Percentiles rank a stretch among this genome's conserved stretches.
Evolutionary conservation across 2,888 invertebrate genomes (phyloP).

Genomic region (Eristalis intricaria): DNA sequence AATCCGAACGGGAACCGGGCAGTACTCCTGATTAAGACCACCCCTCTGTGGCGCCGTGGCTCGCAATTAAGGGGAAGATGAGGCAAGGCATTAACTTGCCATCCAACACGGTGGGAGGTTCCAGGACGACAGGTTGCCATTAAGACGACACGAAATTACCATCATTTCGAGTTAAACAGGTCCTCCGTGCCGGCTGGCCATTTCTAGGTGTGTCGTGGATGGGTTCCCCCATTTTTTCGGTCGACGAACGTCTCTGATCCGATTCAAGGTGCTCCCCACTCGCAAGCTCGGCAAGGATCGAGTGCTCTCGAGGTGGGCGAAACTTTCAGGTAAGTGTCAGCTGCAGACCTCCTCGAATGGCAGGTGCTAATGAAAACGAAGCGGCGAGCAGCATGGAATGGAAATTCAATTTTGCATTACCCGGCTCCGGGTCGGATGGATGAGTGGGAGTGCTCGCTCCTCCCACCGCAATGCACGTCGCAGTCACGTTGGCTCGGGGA

Average conservation of each 20-base stretch:
- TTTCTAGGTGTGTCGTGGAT: neutral
- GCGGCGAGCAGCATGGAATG: constrained; percentile 26
- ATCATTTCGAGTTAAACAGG: constrained; percentile 55
- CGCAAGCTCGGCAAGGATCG: no score
- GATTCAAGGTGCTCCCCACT: no score
- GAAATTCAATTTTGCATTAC: constrained; percentile 53
- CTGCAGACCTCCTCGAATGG: constrained; percentile 43
- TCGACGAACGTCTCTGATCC: no score
- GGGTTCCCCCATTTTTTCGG: no score
- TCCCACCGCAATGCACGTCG: neutral
- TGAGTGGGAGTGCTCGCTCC: neutral
- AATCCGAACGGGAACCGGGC: neutral
- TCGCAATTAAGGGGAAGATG: neutral
- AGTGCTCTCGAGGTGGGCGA: neutral
- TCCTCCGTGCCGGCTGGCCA: neutral
- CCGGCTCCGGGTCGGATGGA: neutral
- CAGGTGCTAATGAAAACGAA: constrained; percentile 61
- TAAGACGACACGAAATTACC: constrained; percentile 47
- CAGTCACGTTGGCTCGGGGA: neutral
- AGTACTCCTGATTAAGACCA: neutral
- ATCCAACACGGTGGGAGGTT: neutral
- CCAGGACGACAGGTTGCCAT: neutral
- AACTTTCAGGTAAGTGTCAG: constrained; percentile 27
- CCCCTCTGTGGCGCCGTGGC: neutral
- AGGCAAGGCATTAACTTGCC: neutral